phyloP scores from a whole-genome alignment of 2,888 invertebrate genomes.

The Folsomia manolachei region DNA sequence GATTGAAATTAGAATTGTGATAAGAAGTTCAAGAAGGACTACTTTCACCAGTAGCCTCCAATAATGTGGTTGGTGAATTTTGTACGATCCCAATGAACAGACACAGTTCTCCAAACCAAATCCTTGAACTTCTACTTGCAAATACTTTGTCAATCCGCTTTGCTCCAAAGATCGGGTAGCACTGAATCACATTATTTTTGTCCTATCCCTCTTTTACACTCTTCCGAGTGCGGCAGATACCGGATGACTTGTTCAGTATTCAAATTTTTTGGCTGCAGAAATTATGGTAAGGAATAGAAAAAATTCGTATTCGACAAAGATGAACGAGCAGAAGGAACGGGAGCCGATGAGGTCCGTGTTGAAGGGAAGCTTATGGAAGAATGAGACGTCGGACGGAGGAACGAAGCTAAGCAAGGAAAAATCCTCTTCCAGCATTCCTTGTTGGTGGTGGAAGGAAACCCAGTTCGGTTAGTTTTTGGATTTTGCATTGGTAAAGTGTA shows the following conservation, averaged over 20 bases:
- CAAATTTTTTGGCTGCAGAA: not conserved
- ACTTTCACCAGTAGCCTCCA: not conserved
- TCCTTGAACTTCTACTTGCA: not conserved
- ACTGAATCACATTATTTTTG: not conserved
- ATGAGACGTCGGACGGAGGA: not conserved
- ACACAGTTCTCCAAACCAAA: not conserved
- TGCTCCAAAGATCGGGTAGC: not conserved
- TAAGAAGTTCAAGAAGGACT: not conserved
- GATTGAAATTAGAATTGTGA: not conserved
- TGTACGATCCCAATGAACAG: not conserved
- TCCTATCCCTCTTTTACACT: not conserved
- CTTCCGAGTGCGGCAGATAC: not conserved
- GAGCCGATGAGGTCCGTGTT: not conserved
- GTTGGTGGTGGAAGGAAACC: not conserved
- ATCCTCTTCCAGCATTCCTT: too few relatives aligned
- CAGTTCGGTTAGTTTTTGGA: constrained; percentile 3
- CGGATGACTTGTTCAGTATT: not conserved
- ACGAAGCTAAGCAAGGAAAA: too few relatives aligned
- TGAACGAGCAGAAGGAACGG: not conserved
- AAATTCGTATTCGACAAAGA: not conserved
- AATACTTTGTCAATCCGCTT: not conserved
- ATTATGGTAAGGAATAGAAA: not conserved
- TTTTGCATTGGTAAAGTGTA: too few relatives aligned
- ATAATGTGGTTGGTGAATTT: not conserved
- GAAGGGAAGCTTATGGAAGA: constrained; percentile 5